phyloP scores from a whole-genome alignment of 1,140 invertebrate species.

The Campodea augens region DNA sequence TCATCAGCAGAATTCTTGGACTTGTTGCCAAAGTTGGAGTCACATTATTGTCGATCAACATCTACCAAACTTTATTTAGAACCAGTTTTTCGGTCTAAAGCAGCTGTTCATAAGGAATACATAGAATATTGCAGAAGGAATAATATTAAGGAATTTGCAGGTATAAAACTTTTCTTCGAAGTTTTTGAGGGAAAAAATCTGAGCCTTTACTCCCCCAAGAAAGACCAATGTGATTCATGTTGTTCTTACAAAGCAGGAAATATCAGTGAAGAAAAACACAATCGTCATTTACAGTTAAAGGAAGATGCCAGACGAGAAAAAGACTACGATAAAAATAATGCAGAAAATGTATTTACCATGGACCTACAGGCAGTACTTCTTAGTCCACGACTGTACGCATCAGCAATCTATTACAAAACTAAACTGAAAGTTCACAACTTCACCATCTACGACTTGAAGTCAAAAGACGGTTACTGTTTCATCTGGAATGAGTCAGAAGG shows the following conservation, averaged over 20 bases:
- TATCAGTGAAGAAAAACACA: neutral
- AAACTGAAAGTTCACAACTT: constrained; percentile 12
- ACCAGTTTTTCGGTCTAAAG: too few relatives aligned
- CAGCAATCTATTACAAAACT: constrained; percentile 7
- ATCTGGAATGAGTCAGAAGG: constrained; percentile 11
- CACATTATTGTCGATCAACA: too few relatives aligned
- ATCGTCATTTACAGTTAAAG: neutral
- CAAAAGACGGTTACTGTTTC: constrained; percentile 9
- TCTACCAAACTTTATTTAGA: too few relatives aligned
- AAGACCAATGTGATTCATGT: neutral
- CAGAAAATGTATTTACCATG: constrained; percentile 5
- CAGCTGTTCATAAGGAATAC: too few relatives aligned
- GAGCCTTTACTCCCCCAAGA: too few relatives aligned
- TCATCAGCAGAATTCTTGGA: too few relatives aligned
- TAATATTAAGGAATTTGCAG: too few relatives aligned
- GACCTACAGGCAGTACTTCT: constrained; percentile 6
- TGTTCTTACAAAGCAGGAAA: neutral
- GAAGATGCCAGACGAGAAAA: constrained; percentile 5
- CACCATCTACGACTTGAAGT: constrained; percentile 9
- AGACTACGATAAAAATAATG: neutral
- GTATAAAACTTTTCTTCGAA: too few relatives aligned
- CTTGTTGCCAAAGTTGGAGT: too few relatives aligned
- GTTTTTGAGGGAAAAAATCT: too few relatives aligned
- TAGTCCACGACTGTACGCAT: neutral
- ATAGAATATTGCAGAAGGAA: too few relatives aligned